A percentile compares a stretch with the other conserved stretches of the same genome.
These are phyloP conservation scores for Sternarchorhynchus goeldii DNA, from an alignment of 2,797 vertebrate species.

Conservation along the genomic window DNA sequence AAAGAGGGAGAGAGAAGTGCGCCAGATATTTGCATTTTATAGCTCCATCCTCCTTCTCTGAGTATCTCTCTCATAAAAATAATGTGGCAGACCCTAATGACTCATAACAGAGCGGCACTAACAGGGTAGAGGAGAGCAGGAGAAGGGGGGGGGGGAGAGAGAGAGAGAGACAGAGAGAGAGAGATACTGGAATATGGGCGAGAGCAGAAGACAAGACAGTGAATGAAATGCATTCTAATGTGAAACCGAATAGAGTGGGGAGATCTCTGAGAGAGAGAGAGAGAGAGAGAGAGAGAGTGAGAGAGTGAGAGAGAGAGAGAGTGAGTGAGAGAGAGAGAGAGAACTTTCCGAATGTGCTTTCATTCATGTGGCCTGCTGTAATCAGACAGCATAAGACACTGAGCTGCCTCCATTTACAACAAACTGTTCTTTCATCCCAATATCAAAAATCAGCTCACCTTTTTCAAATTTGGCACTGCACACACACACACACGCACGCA, in stretches of 20 bases:
- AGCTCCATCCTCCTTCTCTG: slow-evolving; percentile 60
- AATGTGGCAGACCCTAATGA: slow-evolving; percentile 71
- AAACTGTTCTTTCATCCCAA: slow-evolving; percentile 51
- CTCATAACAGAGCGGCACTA: slow-evolving; percentile 59
- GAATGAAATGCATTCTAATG: no score
- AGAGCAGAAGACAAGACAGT: neutral
- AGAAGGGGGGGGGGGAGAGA: neutral
- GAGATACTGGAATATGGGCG: neutral
- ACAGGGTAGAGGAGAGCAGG: slow-evolving; percentile 4
- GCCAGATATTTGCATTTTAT: slow-evolving; percentile 78
- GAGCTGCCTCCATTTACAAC: slow-evolving; percentile 46
- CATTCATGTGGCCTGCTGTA: slow-evolving; percentile 10
- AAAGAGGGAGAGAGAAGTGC: slow-evolving; percentile 53
- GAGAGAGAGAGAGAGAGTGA: neutral
- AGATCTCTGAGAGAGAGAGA: no score
- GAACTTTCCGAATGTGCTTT: slow-evolving; percentile 18
- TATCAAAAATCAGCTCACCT: slow-evolving; percentile 48
- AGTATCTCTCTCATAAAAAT: slow-evolving; percentile 63
- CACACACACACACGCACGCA: slow-evolving; percentile 31
- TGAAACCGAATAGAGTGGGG: neutral
- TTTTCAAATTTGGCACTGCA: slow-evolving; percentile 41
- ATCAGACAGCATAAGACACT: slow-evolving; percentile 41
- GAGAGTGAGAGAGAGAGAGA: neutral
- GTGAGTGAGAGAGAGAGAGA: neutral
- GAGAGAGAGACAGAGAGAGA: slow-evolving; percentile 2